Evolutionary conservation across 92 coral and sea anemone species (phyloP), one percentile per base, ranked within the genome.

Genomic region (Anthopleura xanthogrammica): DNA sequence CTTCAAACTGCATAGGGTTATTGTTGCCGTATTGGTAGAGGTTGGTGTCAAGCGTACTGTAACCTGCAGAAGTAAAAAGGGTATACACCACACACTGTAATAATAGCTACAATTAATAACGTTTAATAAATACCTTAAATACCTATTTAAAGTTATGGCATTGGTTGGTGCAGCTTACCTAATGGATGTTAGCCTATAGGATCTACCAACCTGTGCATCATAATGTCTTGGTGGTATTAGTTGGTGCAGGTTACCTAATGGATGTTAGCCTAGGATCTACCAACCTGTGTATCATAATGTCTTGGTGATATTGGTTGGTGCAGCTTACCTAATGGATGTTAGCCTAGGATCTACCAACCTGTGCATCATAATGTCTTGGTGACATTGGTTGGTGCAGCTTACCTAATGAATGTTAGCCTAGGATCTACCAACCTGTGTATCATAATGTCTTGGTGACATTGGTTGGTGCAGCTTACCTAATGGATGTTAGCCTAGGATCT

Each of bases 1-100:
- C 94, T 76, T 85, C 52, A 56, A 92, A 85, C 87, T 83, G 78
- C 72, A 90, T 75, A 36, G 96, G 96, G 77, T 90, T 92, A 82
- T 88, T 92, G 29, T 86, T 83, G 36, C 90, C 94, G 60, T 92
- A 92, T 23, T 86, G 82, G 86, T 92, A 92, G 46, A 92, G 84
- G 72, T 90, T 92, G 82, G 85, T 88, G 17, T 75, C 80, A 58
- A 83, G 14, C 1, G 86, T 70, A 5, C 22, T 5, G 55, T 83
- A 66, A 11, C 54, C 86, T 83, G 64, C 50, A 22, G 54, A 56
- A 9, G 52, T 22, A 24, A 57, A 56, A 55, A 17, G 0, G 0
- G 1, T 29, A 29, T 29, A 29, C 36, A 29, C 3, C 2, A 64
- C 50, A 46, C 50, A 46, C 50, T 46, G 50, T 46, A 46, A 46